Base-by-base conservation (phyloP, 2,113 vertebrate species). In the Catharus minimus region DNA sequence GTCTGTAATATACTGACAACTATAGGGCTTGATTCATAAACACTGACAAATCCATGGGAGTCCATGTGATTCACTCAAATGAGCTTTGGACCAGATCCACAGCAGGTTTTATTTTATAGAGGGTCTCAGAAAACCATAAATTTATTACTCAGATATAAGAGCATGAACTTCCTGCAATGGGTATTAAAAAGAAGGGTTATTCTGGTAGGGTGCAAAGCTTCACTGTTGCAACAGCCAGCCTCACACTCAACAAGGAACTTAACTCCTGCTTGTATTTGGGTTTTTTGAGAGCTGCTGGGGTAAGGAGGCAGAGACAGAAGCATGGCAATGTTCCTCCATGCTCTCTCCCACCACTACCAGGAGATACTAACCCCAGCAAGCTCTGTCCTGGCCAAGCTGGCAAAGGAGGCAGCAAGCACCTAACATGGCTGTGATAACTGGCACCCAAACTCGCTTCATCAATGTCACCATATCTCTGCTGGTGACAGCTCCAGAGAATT, bases 81-180 rank as follows among this genome's bases (percentile, higher is more conserved):
- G 66, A 58, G 46, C 69, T 93, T 78, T 86, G 80, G 73, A 94
- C 55, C 38, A 84, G 38, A 60, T 53, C 88, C 43, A 78, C 38
- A 68, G 53, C 32, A 86, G 38, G 61, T 94, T 95, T 94, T 77
- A 68, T 58, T 92, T 92, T 88, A 92, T 66, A 76, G 46, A 82
- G 32, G 13, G 77, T 84, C 62, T 92, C 80, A 90, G 66, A 88
- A 94, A 95, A 83, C 33, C 61, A 65, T 71, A 46, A 26, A 83
- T 78, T 64, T 88, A 68, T 86, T 92, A 72, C 57, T 86, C 61
- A 72, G 72, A 67, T 52, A 15, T 17, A 90, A 90, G 66, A 86
- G 73, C 77, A 94, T 41, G 27, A 88, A 46, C 65, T 94, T 94
- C 56, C 81, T 89, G 73, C 28, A 19, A 13, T 13, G 57, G 36